Evolutionary conservation across 2,113 vertebrate species (phyloP).

Genomic region (Chinchilla lanigera): DNA sequence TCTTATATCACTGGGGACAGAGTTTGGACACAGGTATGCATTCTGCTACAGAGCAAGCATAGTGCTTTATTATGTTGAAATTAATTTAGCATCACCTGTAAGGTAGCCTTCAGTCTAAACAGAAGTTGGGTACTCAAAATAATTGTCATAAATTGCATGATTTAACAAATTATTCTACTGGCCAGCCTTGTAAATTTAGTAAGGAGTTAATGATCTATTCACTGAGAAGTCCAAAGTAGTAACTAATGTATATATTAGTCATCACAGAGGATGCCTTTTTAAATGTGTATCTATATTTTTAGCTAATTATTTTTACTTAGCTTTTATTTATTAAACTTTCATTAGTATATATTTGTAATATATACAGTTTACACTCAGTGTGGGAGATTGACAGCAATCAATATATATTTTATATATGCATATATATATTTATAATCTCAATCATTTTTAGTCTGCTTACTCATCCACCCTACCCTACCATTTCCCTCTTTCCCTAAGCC

Average conservation of each 20-base stretch:
- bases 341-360: neutral
- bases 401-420: neutral
- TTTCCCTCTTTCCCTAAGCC: neutral
- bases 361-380: neutral
- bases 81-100: neutral
- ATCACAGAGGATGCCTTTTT: neutral
- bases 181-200: neutral
- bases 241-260: neutral
- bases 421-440: neutral
- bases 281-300: neutral
- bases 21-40: neutral
- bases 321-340: neutral
- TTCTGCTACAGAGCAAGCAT: neutral
- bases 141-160: neutral
- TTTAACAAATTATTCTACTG: neutral
- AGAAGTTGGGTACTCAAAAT: constrained; percentile 1
- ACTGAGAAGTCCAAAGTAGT: neutral
- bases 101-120: neutral
- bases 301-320: neutral
- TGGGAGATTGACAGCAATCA: neutral
- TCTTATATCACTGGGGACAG: neutral
- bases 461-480: neutral
- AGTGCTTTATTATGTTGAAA: neutral
- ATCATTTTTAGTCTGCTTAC: neutral
- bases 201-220: neutral